These are phyloP conservation scores for Bursaphelenchus okinawaensis DNA, from an alignment of 2,888 invertebrate genomes.

Conservation along the genomic window DNA sequence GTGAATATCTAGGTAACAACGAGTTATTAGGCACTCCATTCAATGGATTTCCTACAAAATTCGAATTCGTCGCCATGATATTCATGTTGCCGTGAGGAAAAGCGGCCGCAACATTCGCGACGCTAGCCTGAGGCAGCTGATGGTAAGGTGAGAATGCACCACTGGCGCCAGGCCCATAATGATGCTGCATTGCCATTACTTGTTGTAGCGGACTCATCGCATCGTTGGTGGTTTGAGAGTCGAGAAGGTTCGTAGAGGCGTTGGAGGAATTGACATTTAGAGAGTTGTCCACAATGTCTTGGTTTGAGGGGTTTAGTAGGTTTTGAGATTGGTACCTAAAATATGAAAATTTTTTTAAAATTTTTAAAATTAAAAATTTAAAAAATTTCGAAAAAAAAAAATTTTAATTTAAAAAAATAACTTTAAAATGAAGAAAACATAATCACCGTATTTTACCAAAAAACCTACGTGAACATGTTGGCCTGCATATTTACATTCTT, in stretches of 20 bases:
- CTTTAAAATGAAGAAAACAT: no score
- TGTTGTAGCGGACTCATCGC: slow-evolving; percentile 22
- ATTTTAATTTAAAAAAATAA: no score
- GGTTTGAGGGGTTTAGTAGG: slow-evolving; percentile 15
- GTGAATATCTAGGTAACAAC: slow-evolving; percentile 38
- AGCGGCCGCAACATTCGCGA: slow-evolving; percentile 26
- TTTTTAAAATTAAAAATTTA: neutral
- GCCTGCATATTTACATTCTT: slow-evolving; percentile 46
- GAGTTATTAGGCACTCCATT: slow-evolving; percentile 20
- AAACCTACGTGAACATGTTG: slow-evolving; percentile 46
- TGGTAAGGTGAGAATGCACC: slow-evolving; percentile 37
- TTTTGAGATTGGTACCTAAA: slow-evolving; percentile 6
- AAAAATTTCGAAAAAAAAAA: no score
- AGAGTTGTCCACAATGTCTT: slow-evolving; percentile 13
- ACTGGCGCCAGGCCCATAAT: slow-evolving; percentile 15
- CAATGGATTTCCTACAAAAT: slow-evolving; percentile 19
- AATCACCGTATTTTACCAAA: neutral
- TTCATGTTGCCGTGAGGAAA: slow-evolving; percentile 13
- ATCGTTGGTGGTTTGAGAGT: slow-evolving; percentile 1
- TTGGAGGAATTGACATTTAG: neutral
- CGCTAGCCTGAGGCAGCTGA: slow-evolving; percentile 39
- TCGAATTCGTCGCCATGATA: slow-evolving; percentile 4
- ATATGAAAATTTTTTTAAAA: neutral
- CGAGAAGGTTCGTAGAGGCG: slow-evolving; percentile 7
- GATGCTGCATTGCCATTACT: slow-evolving; percentile 54